Conservation (phyloP, 1,140 invertebrate species). For the Micrasema minimum region DNA sequence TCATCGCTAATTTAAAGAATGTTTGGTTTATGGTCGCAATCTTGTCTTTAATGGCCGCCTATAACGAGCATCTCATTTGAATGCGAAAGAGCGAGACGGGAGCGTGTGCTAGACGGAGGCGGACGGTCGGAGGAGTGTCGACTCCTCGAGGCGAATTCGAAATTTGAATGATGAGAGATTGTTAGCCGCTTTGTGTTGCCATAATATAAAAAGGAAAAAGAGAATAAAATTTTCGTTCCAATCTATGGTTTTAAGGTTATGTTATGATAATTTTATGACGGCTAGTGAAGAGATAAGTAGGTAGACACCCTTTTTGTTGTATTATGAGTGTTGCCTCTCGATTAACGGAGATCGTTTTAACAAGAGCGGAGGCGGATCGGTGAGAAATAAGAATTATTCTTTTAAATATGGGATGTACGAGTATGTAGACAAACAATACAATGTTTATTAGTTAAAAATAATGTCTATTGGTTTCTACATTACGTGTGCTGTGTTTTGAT, state of each 20-base stretch:
- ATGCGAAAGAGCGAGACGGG: constrained; percentile 15
- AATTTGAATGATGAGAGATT: constrained; percentile 29
- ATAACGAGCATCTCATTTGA: constrained; percentile 45
- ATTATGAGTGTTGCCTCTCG: no score
- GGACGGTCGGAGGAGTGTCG: background rate
- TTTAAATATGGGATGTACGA: no score
- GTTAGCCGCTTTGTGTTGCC: constrained; percentile 2
- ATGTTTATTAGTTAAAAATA: no score
- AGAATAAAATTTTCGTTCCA: constrained; percentile 29
- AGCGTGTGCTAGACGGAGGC: background rate
- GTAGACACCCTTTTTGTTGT: background rate
- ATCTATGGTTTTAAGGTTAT: constrained; percentile 27
- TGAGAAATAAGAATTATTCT: no score
- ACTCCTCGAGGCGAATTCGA: constrained; percentile 14
- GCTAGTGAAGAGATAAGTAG: constrained; percentile 26
- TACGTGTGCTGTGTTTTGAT: no score
- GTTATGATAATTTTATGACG: constrained; percentile 23
- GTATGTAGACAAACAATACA: no score
- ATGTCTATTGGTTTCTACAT: no score
- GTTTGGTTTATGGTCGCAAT: constrained; percentile 50
- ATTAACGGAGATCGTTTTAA: no score
- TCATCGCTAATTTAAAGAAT: constrained; percentile 51
- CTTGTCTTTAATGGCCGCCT: constrained; percentile 48
- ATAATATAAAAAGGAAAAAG: constrained; percentile 10
- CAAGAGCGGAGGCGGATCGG: no score